Evolutionary conservation across 2,888 invertebrate genomes (phyloP), one percentile per base, ranked within the genome.

Genomic region (Odontocolon sp.): DNA sequence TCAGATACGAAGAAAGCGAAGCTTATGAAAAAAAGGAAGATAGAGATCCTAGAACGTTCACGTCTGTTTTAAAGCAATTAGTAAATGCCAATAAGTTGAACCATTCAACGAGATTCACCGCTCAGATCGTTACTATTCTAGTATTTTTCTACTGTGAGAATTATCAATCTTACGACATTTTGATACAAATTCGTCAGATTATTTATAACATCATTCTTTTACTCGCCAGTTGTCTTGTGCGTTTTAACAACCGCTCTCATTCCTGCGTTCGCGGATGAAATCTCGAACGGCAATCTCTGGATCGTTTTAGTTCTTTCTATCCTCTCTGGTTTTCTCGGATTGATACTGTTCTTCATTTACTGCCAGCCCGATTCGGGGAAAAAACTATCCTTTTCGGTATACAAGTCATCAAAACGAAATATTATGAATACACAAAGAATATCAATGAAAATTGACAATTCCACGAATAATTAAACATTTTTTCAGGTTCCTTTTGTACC

Each of bases 401-500:
- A 81, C 72, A 47, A n/a, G n/a, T 18, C 6, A 45, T 33, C 6
- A 16, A 3, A 26, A 9, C 9, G 50, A 64, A n/a, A 11, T 45
- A 33, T 26, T 1, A 8, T 33, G 6, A 3, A 28, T 54, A 45
- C 56, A 14, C 6, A 28, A 61, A 63, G 47, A 47, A 50, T 16
- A 38, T 61, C 33, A 16, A 8, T 40, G n/a, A 1, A 45, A 68
- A 21, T 5, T 16, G 33, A 42, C 11, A 16, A 23, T 18, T 3
- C 42, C 2, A 18, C n/a, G 52, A 40, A 5, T 56, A 47, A 42
- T 59, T 18, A 0, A 31, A 18, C 18, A 3, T 31, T 72, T 76
- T 91, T 91, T 64, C 91, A 97, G 94, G 96, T 97, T 3, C 97
- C 97, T 0, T 90, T 95, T 11, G 95, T 97, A 0, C 98, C 98